Conservation (phyloP, 2,797 vertebrate species). For the Mormyrus hasselquistii region DNA sequence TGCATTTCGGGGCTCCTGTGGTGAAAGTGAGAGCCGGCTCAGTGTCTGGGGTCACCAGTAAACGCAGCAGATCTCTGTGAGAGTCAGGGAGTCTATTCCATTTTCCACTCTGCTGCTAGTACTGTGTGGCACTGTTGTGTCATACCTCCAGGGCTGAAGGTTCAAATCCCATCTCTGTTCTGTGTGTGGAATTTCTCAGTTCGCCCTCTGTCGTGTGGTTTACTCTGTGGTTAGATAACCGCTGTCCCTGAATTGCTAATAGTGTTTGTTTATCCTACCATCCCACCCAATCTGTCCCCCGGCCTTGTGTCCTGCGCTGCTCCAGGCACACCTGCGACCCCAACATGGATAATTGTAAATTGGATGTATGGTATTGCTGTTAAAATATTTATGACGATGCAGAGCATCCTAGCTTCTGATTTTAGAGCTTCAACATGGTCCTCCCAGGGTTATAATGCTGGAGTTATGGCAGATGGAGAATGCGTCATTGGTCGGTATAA, state of each 20-base stretch:
- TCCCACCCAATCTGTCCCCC: neutral
- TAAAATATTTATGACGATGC: neutral
- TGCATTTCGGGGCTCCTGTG: neutral
- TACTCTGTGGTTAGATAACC: neutral
- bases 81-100: neutral
- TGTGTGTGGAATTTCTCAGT: neutral
- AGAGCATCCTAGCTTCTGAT: neutral
- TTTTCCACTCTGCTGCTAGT: neutral
- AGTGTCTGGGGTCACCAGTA: neutral
- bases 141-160: neutral
- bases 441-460: neutral
- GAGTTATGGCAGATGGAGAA: neutral
- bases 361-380: neutral
- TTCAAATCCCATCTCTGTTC: neutral
- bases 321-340: neutral
- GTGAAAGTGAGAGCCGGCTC: neutral
- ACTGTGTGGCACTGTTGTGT: neutral
- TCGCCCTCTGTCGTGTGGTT: neutral
- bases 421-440: neutral
- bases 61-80: neutral
- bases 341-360: neutral
- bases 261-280: neutral
- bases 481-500: neutral
- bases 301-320: neutral
- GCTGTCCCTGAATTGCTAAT: neutral